Evolutionary conservation across 1,140 invertebrate genomes (phyloP), one percentile per base, ranked within the genome.

Genomic region (Amyelois transitella): DNA sequence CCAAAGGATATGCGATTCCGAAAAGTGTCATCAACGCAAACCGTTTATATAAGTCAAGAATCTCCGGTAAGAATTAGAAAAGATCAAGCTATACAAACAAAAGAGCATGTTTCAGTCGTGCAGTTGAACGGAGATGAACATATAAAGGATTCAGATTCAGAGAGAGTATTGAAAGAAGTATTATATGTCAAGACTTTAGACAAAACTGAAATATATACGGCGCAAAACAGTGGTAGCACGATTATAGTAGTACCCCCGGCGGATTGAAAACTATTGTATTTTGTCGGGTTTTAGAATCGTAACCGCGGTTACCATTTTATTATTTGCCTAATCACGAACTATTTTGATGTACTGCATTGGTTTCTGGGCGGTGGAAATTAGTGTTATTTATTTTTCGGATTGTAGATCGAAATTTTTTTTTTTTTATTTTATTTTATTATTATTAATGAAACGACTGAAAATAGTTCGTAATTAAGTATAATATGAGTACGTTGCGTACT

Each of bases 1-100:
- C 85, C 85, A 0, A 88, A 88, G 64, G 82, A 88, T 43, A 88
- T 88, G 85, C 69, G 81, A 14, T 88, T 88, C 50, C 62, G 81
- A 10, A 88, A 85, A 65, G 82, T 85, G 0, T 55, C 72, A 44
- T 85, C 82, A 0, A 85, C 82, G 0, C 82, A 88, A 66, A 86
- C 85, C 2, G 81, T 86, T 0, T 85, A 84, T 49, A 82, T 86
- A 1, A 74, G 64, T 50, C 75, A 70, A 17, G 82, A 88, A 53
- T 84, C 82, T 38, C 81, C 84, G 1, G 0, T 81, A n/a, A 8
- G 21, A 6, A 45, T 65, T 17, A 60, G 52, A 24, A 63, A 50
- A 18, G 63, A 72, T 19, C 49, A 52, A 47, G 69, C 71, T 20
- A 32, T 68, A 1, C 66, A 70, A 55, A 69, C 62, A 0, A 78